Evolutionary conservation across 2,888 invertebrate genomes (phyloP), one percentile per base, ranked within the genome.

Genomic region (Drymonia ruficornis): DNA sequence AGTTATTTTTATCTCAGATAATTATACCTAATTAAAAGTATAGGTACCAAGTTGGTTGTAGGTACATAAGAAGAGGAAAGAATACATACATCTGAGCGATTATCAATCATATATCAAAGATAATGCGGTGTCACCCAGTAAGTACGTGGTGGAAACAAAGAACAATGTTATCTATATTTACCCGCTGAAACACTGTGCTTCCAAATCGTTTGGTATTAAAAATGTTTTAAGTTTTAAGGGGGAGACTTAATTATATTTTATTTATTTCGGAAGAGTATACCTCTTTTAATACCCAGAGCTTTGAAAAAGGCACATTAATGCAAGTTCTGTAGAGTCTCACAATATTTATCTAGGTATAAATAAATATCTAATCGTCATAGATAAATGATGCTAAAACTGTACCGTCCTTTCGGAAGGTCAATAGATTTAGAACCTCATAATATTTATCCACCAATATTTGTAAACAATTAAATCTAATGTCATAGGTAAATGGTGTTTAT

Each of bases 91-190:
- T 67, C 49, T 63, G 52, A 31, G 58, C 43, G 65, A 75, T 77
- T 77, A 86, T 86, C 84, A 84, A 83, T 86, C 84, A 83, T 84
- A 79, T 78, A 78, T 78, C 70, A 79, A 70, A 78, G 79, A 80
- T 80, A 75, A 74, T 70, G 72, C 59, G 69, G 70, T 79, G 81
- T 80, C 80, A 76, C 67, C 70, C 68, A 56, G 66, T 67, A 71
- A 56, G 66, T 67, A 71, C 72, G 74, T 65, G 75, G 72, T 65
- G 69, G 68, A 74, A 80, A 76, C 82, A 81, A 81, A 84, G 80
- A 76, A 76, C 73, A 72, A 65, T 78, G 85, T 89, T 89, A 90
- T 89, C 89, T 86, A 66, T 85, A 87, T 89, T 88, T 85, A 81
- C 72, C 52, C 62, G 71, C 83, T 80, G 72, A 81, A 81, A 84